Conservation (phyloP, 2,888 invertebrate species). For the Nasonia oneida region DNA sequence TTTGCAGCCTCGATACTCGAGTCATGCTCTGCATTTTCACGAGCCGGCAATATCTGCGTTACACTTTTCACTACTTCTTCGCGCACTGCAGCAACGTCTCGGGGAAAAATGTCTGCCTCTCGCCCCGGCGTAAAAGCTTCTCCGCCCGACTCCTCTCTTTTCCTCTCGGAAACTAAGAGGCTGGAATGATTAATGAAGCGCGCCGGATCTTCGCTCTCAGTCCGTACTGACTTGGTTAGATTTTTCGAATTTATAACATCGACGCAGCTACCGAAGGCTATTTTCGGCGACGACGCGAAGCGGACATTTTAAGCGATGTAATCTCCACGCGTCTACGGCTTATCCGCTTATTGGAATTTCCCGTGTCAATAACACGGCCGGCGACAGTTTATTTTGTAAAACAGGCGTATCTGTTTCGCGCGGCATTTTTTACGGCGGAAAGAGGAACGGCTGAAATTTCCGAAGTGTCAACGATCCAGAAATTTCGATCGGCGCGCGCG, state of each 20-base stretch:
- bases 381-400: conserved; percentile 2
- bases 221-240: not conserved
- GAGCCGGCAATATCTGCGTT: conserved; percentile 22
- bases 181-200: conserved; percentile 48
- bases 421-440: not conserved
- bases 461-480: conserved; percentile 16
- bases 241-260: conserved; percentile 25
- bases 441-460: conserved; percentile 20
- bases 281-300: not conserved
- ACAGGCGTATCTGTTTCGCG: not conserved
- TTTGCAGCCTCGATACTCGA: not conserved
- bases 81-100: not conserved
- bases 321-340: not conserved
- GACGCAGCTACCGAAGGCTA: no score
- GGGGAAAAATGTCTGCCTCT: conserved; percentile 8
- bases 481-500: conserved; percentile 10
- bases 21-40: not conserved
- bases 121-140: not conserved
- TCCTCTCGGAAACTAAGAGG: conserved; percentile 5
- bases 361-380: not conserved
- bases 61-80: conserved; percentile 23
- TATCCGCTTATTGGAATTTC: not conserved
- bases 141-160: not conserved
- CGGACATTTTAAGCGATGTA: not conserved
- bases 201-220: conserved; percentile 9